phyloP scores from a whole-genome alignment of 2,888 invertebrate species.

The Priapulus caudatus region DNA sequence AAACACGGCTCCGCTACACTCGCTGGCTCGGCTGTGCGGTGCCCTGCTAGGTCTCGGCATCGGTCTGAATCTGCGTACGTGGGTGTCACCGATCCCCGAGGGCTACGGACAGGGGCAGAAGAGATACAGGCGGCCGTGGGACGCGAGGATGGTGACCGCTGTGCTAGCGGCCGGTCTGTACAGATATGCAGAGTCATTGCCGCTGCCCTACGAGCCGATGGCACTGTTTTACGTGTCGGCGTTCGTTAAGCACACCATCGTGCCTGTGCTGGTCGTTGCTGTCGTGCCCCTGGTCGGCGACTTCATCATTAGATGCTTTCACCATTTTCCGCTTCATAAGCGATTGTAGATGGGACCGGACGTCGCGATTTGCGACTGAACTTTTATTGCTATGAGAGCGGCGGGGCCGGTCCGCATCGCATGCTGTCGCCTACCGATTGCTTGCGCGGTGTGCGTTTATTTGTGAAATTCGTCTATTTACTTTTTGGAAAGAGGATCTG shows the following conservation, averaged over 20 bases:
- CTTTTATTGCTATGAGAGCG: too few relatives aligned
- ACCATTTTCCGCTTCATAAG: too few relatives aligned
- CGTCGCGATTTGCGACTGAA: too few relatives aligned
- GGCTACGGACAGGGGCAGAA: not conserved
- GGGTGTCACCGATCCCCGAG: too few relatives aligned
- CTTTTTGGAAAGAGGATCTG: too few relatives aligned
- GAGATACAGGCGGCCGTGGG: not conserved
- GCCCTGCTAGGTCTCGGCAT: not conserved
- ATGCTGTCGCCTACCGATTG: too few relatives aligned
- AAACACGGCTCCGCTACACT: not conserved
- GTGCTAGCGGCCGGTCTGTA: not conserved
- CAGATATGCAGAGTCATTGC: not conserved
- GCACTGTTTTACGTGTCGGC: not conserved
- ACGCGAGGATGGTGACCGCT: not conserved
- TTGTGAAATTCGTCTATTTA: too few relatives aligned
- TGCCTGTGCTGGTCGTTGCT: not conserved
- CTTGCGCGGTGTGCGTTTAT: too few relatives aligned
- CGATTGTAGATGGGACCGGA: too few relatives aligned
- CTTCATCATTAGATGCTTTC: too few relatives aligned
- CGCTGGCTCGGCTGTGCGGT: not conserved
- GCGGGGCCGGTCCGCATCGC: too few relatives aligned
- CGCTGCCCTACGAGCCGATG: not conserved
- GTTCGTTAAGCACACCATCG: not conserved
- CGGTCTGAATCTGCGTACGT: not conserved
- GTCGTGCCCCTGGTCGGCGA: too few relatives aligned